Evolutionary conservation across 2,113 vertebrate species (phyloP).

Genomic region (Mellivora capensis): DNA sequence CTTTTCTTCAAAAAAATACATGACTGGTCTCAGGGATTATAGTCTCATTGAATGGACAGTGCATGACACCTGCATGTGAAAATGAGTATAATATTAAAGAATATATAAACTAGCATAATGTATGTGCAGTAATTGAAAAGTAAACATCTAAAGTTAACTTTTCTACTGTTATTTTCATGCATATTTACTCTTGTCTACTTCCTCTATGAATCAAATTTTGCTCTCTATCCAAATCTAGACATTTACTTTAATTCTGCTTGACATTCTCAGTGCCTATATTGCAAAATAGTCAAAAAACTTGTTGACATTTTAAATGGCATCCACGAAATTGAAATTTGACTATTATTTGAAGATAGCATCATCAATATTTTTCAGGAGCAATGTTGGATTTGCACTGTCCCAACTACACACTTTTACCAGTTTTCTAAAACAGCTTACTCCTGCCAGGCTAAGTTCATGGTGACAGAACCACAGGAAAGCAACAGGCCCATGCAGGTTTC

Average conservation of each 20-base stretch:
- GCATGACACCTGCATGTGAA: neutral
- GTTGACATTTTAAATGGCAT: neutral
- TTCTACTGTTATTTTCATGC: neutral
- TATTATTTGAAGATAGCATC: neutral
- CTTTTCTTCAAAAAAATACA: neutral
- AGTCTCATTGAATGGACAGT: neutral
- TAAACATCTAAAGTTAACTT: neutral
- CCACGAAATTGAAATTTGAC: neutral
- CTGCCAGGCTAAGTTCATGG: neutral
- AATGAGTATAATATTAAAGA: neutral
- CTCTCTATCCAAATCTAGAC: neutral
- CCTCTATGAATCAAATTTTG: neutral
- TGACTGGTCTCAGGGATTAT: neutral
- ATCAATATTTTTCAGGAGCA: neutral
- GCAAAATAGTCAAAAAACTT: slow-evolving; percentile 4
- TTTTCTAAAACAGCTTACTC: neutral
- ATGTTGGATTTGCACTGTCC: neutral
- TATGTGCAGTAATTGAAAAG: neutral
- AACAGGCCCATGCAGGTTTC: neutral
- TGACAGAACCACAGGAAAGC: neutral
- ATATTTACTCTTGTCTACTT: neutral
- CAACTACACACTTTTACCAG: neutral
- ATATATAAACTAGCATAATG: neutral
- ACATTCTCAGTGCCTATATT: neutral
- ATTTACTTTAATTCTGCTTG: slow-evolving; percentile 13